These are phyloP conservation scores for Bradypodion pumilum DNA, from an alignment of 2,797 vertebrate species.

Conservation along the genomic window DNA sequence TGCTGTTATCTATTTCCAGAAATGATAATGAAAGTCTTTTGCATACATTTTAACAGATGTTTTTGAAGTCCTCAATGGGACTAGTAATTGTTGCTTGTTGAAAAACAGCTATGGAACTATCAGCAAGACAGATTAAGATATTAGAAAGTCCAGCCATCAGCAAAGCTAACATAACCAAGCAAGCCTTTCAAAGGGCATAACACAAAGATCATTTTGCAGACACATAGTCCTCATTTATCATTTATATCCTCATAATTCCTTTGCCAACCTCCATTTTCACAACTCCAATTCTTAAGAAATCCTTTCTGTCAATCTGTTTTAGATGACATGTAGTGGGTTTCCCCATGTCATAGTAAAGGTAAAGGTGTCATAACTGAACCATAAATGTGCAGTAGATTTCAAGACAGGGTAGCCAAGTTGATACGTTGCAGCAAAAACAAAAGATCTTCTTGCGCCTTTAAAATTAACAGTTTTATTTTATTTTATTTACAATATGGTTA, in stretches of 20 bases:
- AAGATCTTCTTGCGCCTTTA: too few relatives aligned
- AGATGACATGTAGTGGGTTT: too few relatives aligned
- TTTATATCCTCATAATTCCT: background rate
- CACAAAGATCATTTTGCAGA: background rate
- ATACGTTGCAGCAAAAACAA: too few relatives aligned
- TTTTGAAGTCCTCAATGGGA: background rate
- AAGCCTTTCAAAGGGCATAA: background rate
- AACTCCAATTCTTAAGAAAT: background rate
- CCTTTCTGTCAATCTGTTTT: background rate
- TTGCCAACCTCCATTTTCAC: background rate
- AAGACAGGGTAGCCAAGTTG: too few relatives aligned
- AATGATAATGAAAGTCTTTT: background rate
- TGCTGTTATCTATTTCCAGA: background rate
- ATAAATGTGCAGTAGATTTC: too few relatives aligned
- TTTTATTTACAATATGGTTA: too few relatives aligned
- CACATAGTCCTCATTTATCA: background rate
- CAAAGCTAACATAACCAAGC: background rate
- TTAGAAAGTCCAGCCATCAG: background rate
- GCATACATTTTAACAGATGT: background rate
- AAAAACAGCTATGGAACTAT: background rate
- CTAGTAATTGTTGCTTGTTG: background rate
- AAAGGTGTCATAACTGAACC: too few relatives aligned
- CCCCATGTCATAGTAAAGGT: too few relatives aligned
- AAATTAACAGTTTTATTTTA: too few relatives aligned
- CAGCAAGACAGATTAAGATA: background rate